Base-by-base conservation (phyloP, 2,113 vertebrate species). In the Chloropsis hardwickii region DNA sequence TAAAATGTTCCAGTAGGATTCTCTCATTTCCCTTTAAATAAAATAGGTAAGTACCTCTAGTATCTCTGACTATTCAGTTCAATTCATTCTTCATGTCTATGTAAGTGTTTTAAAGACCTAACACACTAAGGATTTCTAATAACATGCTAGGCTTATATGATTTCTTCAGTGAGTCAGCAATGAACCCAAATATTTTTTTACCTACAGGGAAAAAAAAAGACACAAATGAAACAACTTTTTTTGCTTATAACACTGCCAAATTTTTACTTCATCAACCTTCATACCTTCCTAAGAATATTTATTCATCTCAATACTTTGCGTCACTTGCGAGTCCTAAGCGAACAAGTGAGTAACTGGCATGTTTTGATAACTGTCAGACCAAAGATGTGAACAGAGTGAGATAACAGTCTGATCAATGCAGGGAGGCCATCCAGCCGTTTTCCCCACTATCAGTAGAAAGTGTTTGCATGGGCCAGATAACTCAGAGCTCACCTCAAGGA, bases 391-490 rank as follows among this genome's bases (percentile, higher is more conserved):
- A n/a, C 40, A 44, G n/a, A 81, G 31, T 2, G 50, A 76, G 31
- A n/a, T 60, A 72, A 72, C 80, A 62, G 29, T 22, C 66, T 35
- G 27, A 12, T 60, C 54, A 57, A 12, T 6, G 37, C 37, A 62
- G 39, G 35, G 53, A 56, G 20, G 53, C 39, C n/a, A 64, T 35
- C 4, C 1, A 1, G 29, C 14, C 0, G 0, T 31, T 42, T 51
- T 15, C 24, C 25, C 10, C 20, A 12, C 14, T 16, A 8, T 31
- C 37, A 54, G 29, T 0, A 47, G 11, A 31, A 48, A 54, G 37
- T 29, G 35, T 53, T 58, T 64, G 5, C 51, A 60, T 8, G 45
- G 28, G 45, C 25, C 80, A 42, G 42, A 22, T 42, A 92, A 77
- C 12, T 45, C 47, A 42, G 42, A 27, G 60, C 14, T 74, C 64